phyloP scores from a whole-genome alignment of 2,888 invertebrate genomes.

The Melipona beecheii region DNA sequence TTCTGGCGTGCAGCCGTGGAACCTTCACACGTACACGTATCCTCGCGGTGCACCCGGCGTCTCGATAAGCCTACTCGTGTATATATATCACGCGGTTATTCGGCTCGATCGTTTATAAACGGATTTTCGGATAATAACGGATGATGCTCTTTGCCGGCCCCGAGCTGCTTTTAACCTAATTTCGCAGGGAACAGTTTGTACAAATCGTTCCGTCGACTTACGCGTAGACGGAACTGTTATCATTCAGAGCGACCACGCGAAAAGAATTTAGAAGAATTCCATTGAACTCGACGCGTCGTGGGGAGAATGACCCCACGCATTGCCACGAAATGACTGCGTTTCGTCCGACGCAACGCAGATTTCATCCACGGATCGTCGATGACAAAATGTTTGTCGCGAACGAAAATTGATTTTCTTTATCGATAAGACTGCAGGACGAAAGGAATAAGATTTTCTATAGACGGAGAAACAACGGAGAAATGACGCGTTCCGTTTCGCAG shows the following conservation, averaged over 20 bases:
- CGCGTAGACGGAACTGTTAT: too few relatives aligned
- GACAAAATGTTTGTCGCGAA: constrained; percentile 28
- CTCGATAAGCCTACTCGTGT: not conserved
- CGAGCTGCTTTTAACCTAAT: not conserved
- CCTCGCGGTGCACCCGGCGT: not conserved
- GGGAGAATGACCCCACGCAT: not conserved
- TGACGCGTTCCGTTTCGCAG: not conserved
- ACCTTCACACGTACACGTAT: constrained; percentile 24
- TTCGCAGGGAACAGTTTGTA: not conserved
- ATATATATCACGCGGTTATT: constrained; percentile 1
- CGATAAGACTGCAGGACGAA: not conserved
- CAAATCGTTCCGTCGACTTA: not conserved
- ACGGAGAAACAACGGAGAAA: not conserved
- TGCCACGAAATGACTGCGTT: not conserved
- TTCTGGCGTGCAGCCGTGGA: constrained; percentile 15
- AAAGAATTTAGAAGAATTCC: not conserved
- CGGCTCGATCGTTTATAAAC: constrained; percentile 43
- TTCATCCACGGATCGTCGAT: constrained; percentile 50
- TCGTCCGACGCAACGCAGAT: constrained; percentile 14
- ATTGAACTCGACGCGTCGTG: too few relatives aligned
- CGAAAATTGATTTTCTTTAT: constrained; percentile 3
- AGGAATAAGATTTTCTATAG: not conserved
- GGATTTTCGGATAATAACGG: constrained; percentile 9
- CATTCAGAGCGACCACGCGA: too few relatives aligned
- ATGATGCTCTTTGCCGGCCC: not conserved